A percentile compares a stretch with the other conserved stretches of the same genome.
phyloP scores from a whole-genome alignment of 37 sponge, comb jelly and placozoan genomes.

The Cladorhizidae sp. region DNA sequence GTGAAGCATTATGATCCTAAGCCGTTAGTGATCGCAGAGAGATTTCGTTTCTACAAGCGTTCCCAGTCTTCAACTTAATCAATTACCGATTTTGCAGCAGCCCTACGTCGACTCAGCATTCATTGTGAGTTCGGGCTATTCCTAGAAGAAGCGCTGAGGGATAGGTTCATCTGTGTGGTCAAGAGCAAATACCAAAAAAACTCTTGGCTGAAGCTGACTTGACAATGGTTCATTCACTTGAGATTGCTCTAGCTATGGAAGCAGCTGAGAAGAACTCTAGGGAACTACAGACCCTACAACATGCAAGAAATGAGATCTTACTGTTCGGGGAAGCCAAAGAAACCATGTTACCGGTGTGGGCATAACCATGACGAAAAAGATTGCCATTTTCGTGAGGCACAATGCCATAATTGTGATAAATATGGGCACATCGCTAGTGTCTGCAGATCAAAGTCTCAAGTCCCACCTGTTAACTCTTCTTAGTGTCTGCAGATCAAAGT shows the following conservation, averaged over 20 bases:
- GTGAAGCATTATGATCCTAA: constrained; percentile 18
- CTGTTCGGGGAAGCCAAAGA: not conserved
- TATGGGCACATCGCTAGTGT: constrained; percentile 21
- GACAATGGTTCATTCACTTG: constrained; percentile 21
- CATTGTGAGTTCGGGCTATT: constrained; percentile 9
- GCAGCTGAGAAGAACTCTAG: constrained; percentile 24
- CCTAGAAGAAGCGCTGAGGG: constrained; percentile 12
- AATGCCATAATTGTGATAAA: constrained; percentile 13
- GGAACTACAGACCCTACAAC: not conserved
- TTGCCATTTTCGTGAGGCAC: not conserved
- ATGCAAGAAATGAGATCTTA: not conserved
- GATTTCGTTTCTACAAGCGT: constrained; percentile 24
- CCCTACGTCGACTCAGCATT: not conserved
- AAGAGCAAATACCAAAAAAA: constrained; percentile 13
- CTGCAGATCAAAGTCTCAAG: constrained; percentile 2
- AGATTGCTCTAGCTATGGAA: constrained; percentile 39
- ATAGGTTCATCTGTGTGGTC: constrained; percentile 26
- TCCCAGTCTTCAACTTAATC: constrained; percentile 10
- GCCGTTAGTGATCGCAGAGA: constrained; percentile 20
- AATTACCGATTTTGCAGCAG: constrained; percentile 10
- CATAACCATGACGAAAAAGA: not conserved
- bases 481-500: constrained; percentile 6
- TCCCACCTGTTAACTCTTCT: too few relatives aligned
- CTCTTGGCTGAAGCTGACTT: constrained; percentile 33
- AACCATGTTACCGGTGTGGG: constrained; percentile 17